Evolutionary conservation across 2,888 invertebrate genomes (phyloP), one percentile per base, ranked within the genome.

Genomic region (Drosophila anomelani): DNA sequence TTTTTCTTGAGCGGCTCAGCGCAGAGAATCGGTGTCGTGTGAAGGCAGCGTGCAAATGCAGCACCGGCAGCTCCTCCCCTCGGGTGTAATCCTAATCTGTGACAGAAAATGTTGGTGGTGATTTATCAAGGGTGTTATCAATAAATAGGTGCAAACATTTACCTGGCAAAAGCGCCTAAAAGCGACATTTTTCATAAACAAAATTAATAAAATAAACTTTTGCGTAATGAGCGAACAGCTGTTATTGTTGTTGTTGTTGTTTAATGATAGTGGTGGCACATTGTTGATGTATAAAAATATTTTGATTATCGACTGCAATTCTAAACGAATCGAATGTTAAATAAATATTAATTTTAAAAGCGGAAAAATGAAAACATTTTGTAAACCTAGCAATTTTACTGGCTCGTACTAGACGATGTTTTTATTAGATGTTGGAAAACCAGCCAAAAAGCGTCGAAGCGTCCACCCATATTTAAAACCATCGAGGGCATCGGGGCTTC

Each of bases 1-100:
- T 97, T 98, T 92, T 96, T 98, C 91, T 97, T 98, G 90, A 98
- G 91, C 4, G 98, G 98, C 91, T 98, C 97, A 6, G 95, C 98
- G 91, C 79, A 91, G 4, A 93, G 80, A 4, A 90, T 78, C 0
- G 91, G 90, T 2, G 92, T 90, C 41, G 89, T 81, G 47, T 90
- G 89, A 9, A 92, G 68, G 17, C 77, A 80, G 6, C 81, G 77
- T 75, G 81, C 17, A 23, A 72, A 29, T 20, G 61, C 32, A 4
- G 23, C 17, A 38, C 41, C 58, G 59, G 70, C 29, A 0, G 36
- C 34, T 4, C 26, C 47, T 12, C 70, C 47, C n/a, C 29, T 49
- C 9, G 56, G 60, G 57, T 85, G 88, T 7, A 90, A 13, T 12
- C 78, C 78, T 60, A 91, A 61, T 72, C 85, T 79, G 46, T 67